These are phyloP conservation scores for Agriotes lineatus DNA, from an alignment of 2,888 invertebrate genomes.

Conservation along the genomic window DNA sequence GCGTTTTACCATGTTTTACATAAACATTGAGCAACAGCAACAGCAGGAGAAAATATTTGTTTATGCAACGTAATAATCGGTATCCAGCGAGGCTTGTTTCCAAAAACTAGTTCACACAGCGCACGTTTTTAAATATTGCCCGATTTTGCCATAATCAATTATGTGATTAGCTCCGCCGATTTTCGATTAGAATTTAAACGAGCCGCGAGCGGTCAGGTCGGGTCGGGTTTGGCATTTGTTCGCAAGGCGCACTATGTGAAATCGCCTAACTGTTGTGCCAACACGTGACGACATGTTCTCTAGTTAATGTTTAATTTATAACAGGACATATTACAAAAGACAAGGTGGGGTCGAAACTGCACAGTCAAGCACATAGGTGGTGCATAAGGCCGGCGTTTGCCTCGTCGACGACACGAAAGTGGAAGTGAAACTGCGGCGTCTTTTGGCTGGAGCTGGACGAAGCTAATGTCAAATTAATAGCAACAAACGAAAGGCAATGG, in stretches of 20 bases:
- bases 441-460: background rate
- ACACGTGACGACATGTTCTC: constrained; percentile 36
- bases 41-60: background rate
- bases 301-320: constrained; percentile 44
- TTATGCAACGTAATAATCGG: background rate
- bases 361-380: constrained; percentile 17
- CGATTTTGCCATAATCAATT: constrained; percentile 10
- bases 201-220: constrained; percentile 17
- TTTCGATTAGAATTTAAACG: constrained; percentile 8
- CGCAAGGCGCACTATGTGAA: constrained; percentile 9
- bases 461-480: constrained; percentile 17
- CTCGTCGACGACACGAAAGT: background rate
- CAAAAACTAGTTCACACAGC: background rate
- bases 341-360: constrained; percentile 22
- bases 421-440: background rate
- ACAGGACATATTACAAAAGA: constrained; percentile 37
- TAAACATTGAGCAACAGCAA: no score
- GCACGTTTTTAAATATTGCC: background rate
- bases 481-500: constrained; percentile 26
- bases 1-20: no score
- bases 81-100: background rate
- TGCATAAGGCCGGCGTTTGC: background rate
- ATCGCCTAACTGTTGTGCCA: constrained; percentile 36
- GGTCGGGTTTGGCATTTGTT: constrained; percentile 23
- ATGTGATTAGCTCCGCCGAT: background rate